These are phyloP conservation scores for Stenichneumon culpator DNA, from an alignment of 2,888 invertebrate genomes.

Conservation along the genomic window DNA sequence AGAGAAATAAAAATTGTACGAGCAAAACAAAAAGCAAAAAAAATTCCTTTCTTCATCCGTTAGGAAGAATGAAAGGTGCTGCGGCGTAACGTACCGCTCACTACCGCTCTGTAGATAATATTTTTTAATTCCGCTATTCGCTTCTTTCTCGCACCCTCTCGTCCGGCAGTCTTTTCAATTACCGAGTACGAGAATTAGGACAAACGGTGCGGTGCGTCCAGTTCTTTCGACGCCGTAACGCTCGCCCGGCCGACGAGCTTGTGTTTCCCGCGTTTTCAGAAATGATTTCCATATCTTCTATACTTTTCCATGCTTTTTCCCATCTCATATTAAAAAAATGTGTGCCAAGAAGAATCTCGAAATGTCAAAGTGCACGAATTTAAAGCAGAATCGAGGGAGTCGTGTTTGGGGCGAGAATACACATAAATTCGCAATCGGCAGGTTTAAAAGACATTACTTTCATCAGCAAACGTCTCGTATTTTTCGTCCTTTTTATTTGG, in stretches of 20 bases:
- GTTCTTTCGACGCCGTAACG: conserved; percentile 11
- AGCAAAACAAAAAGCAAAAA: background rate
- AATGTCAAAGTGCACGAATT: background rate
- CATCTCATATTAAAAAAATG: background rate
- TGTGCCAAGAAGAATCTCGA: background rate
- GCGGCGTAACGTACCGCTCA: background rate
- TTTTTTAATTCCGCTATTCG: background rate
- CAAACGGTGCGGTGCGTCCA: conserved; percentile 11
- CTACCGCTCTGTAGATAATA: background rate
- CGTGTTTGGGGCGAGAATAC: background rate
- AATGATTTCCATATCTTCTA: conserved; percentile 3
- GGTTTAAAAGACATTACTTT: background rate
- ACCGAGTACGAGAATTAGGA: conserved; percentile 40
- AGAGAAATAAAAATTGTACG: background rate
- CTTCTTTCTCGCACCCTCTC: conserved; percentile 8
- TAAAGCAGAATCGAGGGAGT: background rate
- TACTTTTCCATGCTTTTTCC: background rate
- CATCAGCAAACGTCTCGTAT: background rate
- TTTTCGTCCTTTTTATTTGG: background rate
- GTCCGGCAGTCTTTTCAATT: conserved; percentile 44
- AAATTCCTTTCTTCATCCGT: conserved; percentile 2
- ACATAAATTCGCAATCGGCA: background rate
- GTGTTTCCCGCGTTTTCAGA: conserved; percentile 22
- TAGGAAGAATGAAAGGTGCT: background rate
- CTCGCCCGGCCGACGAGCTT: background rate